Evolutionary conservation across 2,888 invertebrate genomes (phyloP), one percentile per base, ranked within the genome.

Genomic region (Theodoxus fluviatilis): DNA sequence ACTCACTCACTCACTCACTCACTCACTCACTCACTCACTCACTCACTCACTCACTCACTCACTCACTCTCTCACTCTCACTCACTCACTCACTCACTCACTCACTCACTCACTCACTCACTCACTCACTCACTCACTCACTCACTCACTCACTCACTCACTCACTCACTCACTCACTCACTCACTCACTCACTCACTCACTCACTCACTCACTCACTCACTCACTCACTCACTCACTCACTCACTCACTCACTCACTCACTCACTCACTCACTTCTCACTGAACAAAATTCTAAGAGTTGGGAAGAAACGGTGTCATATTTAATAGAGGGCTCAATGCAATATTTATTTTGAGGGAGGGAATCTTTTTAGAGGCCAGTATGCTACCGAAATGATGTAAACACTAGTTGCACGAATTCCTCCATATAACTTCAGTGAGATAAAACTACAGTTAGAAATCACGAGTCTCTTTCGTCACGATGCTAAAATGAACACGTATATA

Each of bases 191-290:
- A 31, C 61, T 61, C 61, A 31, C 61, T 61, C 61, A 31, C 61
- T 61, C 61, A 31, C 61, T 61, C 61, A 31, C 61, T 61, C 61
- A 31, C 61, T 61, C 61, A 31, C 61, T 61, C 33, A 31, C 61
- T 61, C 61, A 31, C 61, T 61, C 61, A 38, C 38, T 64, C 64
- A 38, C 64, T 64, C 64, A 38, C 64, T 64, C 64, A 38, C 64
- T 64, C 64, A 38, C 64, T 64, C 64, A 38, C 64, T 64, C 64
- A 38, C 38, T 64, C 64, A 38, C 40, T 64, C 64, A 38, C 64
- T 64, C 64, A 18, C 64, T 38, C 38, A 38, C 64, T 64, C 64
- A n/a, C 40, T 15, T 40, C 22, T n/a, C 40, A n/a, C n/a, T n/a
- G n/a, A n/a, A n/a, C n/a, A n/a, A n/a, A n/a, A n/a, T n/a, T n/a